These are phyloP conservation scores for Perithous albicinctus DNA, from an alignment of 2,888 invertebrate genomes.

Conservation along the genomic window DNA sequence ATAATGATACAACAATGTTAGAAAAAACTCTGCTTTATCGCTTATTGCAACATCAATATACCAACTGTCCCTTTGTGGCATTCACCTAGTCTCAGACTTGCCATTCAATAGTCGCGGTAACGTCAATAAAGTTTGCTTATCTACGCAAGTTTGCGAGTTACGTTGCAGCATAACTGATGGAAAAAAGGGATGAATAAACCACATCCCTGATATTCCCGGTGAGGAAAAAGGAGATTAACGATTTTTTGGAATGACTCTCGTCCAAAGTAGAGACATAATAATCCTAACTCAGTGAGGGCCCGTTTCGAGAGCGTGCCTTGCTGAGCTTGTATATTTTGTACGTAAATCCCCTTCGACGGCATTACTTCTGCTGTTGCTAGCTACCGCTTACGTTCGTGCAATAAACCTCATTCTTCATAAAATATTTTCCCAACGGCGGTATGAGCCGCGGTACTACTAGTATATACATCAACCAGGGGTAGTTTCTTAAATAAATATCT, in stretches of 20 bases:
- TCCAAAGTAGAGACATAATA: constrained; percentile 14
- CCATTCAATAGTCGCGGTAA: neutral
- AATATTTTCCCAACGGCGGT: constrained; percentile 25
- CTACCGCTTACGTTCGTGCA: neutral
- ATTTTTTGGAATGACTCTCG: constrained; percentile 22
- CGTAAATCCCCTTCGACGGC: neutral
- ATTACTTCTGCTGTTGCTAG: neutral
- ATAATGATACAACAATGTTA: neutral
- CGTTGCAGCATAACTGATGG: neutral
- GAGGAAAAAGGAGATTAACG: constrained; percentile 27
- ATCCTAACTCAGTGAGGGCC: constrained; percentile 7
- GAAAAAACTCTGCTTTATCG: neutral
- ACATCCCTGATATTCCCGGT: constrained; percentile 5
- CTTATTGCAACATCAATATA: neutral
- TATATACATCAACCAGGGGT: neutral
- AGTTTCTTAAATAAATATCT: constrained; percentile 75
- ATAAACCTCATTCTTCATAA: constrained; percentile 38
- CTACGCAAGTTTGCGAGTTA: neutral
- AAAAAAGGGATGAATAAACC: constrained; percentile 28
- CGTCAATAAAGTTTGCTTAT: constrained; percentile 28
- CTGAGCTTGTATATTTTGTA: constrained; percentile 1
- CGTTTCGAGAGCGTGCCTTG: neutral
- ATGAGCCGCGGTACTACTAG: neutral
- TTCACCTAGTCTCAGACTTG: neutral
- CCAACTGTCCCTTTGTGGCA: neutral